Base-by-base conservation (phyloP, 2,797 vertebrate species). In the Sorex maritimensis region DNA sequence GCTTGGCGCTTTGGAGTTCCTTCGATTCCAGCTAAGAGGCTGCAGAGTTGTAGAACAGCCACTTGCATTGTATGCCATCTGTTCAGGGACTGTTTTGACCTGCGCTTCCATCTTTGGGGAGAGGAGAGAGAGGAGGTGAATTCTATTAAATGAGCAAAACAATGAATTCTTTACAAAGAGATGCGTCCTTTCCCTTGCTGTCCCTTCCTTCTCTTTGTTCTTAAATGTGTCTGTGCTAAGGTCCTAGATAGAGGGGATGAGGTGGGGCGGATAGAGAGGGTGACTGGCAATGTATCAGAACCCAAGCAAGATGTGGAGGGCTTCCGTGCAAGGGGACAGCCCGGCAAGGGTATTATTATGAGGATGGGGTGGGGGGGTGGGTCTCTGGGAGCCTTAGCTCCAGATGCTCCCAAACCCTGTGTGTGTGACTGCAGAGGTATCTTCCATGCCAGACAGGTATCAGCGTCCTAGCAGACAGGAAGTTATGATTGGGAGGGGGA, bases 31-130 rank as follows among this genome's bases (percentile, higher is more conserved):
- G 58, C 78, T 91, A 81, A 68, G 41, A 72, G 67, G 49, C 88
- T 91, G 61, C 61, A 85, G 17, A 86, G 90, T 81, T 81, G 72
- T 30, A 68, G 69, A 94, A 24, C 44, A 79, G 81, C 82, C 92
- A 71, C 65, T 94, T 44, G 34, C 23, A 68, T 63, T 78, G 65
- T 30, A 24, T 0, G 28, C 93, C 92, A 92, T 93, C 90, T 95
- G 86, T 68, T 86, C 68, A 87, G 91, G 46, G 82, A 81, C 86
- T 69, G 46, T 68, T 81, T 79, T 84, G 23, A 79, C 38, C 30
- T 63, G 26, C 24, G 44, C 15, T 80, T n/a, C 83, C 82, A 81
- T 94, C 69, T 81, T 89, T 46, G 1, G 0, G 17, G 69, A 24
- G 41, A 38, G 67, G n/a, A 89, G 28, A 77, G 7, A 21, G 28